phyloP scores from a whole-genome alignment of 2,113 vertebrate genomes.

The Nasalis larvatus region DNA sequence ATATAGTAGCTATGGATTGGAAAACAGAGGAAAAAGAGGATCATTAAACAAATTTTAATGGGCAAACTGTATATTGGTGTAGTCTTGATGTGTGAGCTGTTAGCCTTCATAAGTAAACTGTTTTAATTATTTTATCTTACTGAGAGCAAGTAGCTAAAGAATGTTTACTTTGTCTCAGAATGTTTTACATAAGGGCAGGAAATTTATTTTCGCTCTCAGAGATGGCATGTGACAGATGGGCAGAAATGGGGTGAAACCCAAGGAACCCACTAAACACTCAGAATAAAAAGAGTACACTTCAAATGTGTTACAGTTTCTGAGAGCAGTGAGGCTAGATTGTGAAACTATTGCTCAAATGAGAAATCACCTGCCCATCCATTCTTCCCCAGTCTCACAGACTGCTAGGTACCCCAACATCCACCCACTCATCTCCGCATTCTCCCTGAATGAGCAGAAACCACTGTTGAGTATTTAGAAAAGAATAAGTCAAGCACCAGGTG shows the following conservation, averaged over 20 bases:
- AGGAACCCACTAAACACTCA: background rate
- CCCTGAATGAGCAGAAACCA: background rate
- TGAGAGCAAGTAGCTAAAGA: background rate
- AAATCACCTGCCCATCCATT: background rate
- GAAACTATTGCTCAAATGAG: background rate
- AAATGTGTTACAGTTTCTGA: background rate
- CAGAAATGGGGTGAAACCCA: background rate
- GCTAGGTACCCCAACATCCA: background rate
- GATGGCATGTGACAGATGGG: background rate
- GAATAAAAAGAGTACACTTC: background rate
- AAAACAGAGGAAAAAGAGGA: background rate
- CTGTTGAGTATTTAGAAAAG: background rate
- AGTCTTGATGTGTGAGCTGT: background rate
- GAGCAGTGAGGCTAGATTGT: background rate
- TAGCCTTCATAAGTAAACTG: background rate
- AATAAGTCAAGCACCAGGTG: background rate
- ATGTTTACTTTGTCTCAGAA: background rate
- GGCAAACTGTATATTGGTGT: background rate
- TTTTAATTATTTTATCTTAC: background rate
- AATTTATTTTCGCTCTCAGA: background rate
- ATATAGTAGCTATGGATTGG: background rate
- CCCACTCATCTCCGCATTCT: background rate
- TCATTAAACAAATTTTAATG: background rate
- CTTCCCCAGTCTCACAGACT: background rate
- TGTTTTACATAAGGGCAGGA: background rate